Percentiles rank a stretch among this genome's conserved stretches.
These are phyloP conservation scores for Echinarachnius parma DNA, from an alignment of 53 echinoderm and acorn worm genomes.

Conservation along the genomic window DNA sequence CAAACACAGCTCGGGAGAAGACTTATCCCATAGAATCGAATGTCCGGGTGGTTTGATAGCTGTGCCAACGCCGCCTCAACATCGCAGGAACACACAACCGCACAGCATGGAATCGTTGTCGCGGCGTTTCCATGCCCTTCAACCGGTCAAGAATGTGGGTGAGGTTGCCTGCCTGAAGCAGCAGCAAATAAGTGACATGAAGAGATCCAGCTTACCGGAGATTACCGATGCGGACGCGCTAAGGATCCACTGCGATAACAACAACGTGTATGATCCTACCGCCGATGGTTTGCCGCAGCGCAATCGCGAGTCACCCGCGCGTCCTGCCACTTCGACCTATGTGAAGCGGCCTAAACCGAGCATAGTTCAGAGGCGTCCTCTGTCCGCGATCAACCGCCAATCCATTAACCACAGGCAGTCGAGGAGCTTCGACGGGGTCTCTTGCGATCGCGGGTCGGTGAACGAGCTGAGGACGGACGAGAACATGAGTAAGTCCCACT, in stretches of 20 bases:
- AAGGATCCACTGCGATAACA: neutral
- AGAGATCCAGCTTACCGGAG: slow-evolving; percentile 33
- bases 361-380: slow-evolving; percentile 6
- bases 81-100: slow-evolving; percentile 24
- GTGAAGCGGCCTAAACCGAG: slow-evolving; percentile 25
- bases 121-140: slow-evolving; percentile 34
- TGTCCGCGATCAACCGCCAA: slow-evolving; percentile 31
- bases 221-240: slow-evolving; percentile 12
- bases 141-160: slow-evolving; percentile 14
- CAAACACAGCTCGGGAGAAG: slow-evolving; percentile 31
- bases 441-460: slow-evolving; percentile 27
- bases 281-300: too few relatives aligned
- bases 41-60: slow-evolving; percentile 6
- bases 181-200: neutral
- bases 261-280: neutral
- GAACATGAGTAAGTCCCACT: slow-evolving; percentile 9
- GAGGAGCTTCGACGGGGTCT: slow-evolving; percentile 27
- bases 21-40: slow-evolving; percentile 7
- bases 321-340: neutral
- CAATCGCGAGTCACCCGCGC: neutral
- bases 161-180: neutral
- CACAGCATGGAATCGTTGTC: slow-evolving; percentile 37
- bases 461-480: slow-evolving; percentile 39
- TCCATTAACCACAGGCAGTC: slow-evolving; percentile 35
- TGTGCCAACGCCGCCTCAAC: slow-evolving; percentile 25